Base-by-base conservation (phyloP, 1,140 invertebrate species). In the Akabosia matsudoensis region DNA sequence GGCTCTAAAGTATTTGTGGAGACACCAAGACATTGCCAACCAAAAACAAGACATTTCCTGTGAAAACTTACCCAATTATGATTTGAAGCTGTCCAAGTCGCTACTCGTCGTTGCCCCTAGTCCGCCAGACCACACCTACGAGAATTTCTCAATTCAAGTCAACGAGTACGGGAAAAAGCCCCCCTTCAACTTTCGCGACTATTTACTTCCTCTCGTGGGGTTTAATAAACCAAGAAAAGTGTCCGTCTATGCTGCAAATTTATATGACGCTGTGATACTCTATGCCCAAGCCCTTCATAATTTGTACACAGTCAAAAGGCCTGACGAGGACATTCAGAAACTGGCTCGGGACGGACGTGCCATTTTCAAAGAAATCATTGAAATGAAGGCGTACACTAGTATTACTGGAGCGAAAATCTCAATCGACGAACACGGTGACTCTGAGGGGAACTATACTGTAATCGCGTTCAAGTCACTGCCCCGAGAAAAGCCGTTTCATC, bases 391-490 rank as follows among this genome's bases (percentile, higher is more conserved):
- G 33, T 94, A 93, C 86, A 88, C 89, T 86, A 95, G 93, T 89
- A 91, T 98, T 52, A 94, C 95, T 45, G 97, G 96, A 7, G 91
- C 94, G 80, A 91, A 89, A 37, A 96, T 97, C 73, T 91, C 93
- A 79, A 89, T 98, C 70, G 96, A 98, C 85, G 88, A 92, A 79
- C 91, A 93, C 82, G 97, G 96, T 22, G 95, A 98, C 83, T 97
- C 96, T 0, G 94, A 97, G 84, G 97, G 97, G 1, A 98, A 98
- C 84, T 99, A 97, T 85, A 97, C 96, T 0, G 91, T 98, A 34
- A 86, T 98, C 26, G 92, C 95, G 0, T 88, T 91, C 81, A 91
- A 92, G 82, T 85, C 87, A 54, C 61, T 67, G 28, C 61, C 24
- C 2, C 28, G n/a, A 67, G 61, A 31, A 10, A 79, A 83, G 45